These are phyloP conservation scores for Colius striatus DNA, from an alignment of 2,113 vertebrate species.

Conservation along the genomic window DNA sequence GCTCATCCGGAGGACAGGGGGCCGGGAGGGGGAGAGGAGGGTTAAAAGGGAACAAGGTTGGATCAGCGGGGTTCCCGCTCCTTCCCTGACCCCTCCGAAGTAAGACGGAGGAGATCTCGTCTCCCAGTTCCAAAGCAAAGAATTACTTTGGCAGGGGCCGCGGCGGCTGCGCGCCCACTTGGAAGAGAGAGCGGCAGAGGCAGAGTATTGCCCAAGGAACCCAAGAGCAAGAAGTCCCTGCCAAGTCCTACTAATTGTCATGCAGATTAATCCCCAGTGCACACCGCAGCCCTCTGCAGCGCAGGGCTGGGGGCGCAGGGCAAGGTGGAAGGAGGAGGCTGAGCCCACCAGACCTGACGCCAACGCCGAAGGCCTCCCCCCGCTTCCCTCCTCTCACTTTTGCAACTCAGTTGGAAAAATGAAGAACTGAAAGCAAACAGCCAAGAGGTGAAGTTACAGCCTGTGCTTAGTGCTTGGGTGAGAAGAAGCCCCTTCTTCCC, in stretches of 20 bases:
- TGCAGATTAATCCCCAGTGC: slow-evolving; percentile 30
- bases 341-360: background rate
- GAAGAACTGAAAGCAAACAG: background rate
- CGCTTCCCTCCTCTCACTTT: background rate
- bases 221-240: slow-evolving; percentile 9
- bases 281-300: background rate
- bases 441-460: slow-evolving; percentile 10
- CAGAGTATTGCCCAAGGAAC: slow-evolving; percentile 40
- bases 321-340: background rate
- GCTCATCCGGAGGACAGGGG: background rate
- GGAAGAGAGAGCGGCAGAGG: slow-evolving; percentile 16
- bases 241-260: slow-evolving; percentile 2
- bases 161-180: slow-evolving; percentile 50
- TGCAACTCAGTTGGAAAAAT: background rate
- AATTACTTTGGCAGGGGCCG: slow-evolving; percentile 67
- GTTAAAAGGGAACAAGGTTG: slow-evolving; percentile 61
- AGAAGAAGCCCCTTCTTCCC: background rate
- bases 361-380: background rate
- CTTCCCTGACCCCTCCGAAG: slow-evolving; percentile 50
- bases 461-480: background rate
- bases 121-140: slow-evolving; percentile 68
- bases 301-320: background rate
- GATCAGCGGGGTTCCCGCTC: slow-evolving; percentile 54
- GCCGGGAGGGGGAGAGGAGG: background rate
- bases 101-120: slow-evolving; percentile 11